A percentile compares a stretch with the other conserved stretches of the same genome.
phyloP scores from a whole-genome alignment of 2,113 vertebrate genomes.

The Rhinolophus sinicus region DNA sequence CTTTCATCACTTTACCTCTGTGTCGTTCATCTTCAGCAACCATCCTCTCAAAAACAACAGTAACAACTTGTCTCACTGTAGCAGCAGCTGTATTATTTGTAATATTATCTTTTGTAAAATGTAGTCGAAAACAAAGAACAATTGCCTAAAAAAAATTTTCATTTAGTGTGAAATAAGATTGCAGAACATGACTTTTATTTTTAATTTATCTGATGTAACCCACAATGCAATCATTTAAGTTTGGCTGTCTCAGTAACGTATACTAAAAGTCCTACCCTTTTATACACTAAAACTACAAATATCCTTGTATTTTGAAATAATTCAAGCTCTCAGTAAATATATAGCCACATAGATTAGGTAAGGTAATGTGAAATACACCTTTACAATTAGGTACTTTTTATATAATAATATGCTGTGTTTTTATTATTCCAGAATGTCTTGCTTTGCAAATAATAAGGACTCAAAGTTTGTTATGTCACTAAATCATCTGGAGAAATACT shows the following conservation, averaged over 20 bases:
- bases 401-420: background rate
- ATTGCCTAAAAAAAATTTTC: constrained; percentile 91
- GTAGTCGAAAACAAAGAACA: constrained; percentile 98
- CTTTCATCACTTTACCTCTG: constrained; percentile 88
- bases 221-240: background rate
- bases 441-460: constrained; percentile 19
- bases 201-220: constrained; percentile 6
- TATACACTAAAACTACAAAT: constrained; percentile 35
- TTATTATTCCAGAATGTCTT: background rate
- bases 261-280: background rate
- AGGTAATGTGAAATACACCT: background rate
- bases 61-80: constrained; percentile 97
- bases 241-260: background rate
- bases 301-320: constrained; percentile 26
- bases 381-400: constrained; percentile 9
- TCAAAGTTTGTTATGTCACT: background rate
- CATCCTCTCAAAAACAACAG: constrained; percentile 99
- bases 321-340: constrained; percentile 30
- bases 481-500: constrained; percentile 2
- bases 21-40: constrained; percentile 96
- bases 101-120: constrained; percentile 99
- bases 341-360: background rate
- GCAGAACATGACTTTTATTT: background rate
- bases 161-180: constrained; percentile 39
- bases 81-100: constrained; percentile 99